Conservation (phyloP, 2,797 vertebrate species). For the Notolepis coatsorum region DNA sequence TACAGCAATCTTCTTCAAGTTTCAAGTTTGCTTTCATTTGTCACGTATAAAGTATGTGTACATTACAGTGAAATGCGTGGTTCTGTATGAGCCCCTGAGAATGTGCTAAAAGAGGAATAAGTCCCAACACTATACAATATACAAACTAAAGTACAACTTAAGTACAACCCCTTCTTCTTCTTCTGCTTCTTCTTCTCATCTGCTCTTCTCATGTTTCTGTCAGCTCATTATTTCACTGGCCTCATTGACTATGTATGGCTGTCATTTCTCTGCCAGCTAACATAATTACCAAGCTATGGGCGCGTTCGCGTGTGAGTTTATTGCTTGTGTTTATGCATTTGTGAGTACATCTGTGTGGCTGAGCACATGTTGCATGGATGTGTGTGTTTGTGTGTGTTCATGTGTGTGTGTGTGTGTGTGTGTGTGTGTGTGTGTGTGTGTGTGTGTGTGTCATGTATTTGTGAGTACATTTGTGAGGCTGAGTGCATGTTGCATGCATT, state of each 20-base stretch:
- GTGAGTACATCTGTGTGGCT: background rate
- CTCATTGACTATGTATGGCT: conserved; percentile 61
- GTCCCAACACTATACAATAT: too few relatives aligned
- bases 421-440: background rate
- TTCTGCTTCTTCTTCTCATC: too few relatives aligned
- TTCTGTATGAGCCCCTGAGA: too few relatives aligned
- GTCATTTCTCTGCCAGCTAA: conserved; percentile 33
- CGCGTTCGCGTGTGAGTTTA: background rate
- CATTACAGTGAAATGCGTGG: too few relatives aligned
- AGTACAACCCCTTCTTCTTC: too few relatives aligned
- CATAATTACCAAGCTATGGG: conserved; percentile 40
- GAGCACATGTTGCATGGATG: background rate
- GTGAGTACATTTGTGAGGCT: background rate
- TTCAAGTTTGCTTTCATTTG: too few relatives aligned
- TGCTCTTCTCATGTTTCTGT: conserved; percentile 15
- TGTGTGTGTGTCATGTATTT: background rate
- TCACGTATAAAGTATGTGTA: too few relatives aligned
- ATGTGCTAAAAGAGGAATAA: too few relatives aligned
- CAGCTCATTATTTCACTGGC: conserved; percentile 47
- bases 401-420: background rate
- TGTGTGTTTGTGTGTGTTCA: background rate
- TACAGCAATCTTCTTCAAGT: conserved; percentile 66
- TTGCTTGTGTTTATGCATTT: background rate
- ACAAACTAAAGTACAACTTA: too few relatives aligned
- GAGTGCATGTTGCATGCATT: background rate